Percentiles rank a stretch among this genome's conserved stretches.
phyloP scores from a whole-genome alignment of 2,888 invertebrate species.

The Nomada ferruginata region DNA sequence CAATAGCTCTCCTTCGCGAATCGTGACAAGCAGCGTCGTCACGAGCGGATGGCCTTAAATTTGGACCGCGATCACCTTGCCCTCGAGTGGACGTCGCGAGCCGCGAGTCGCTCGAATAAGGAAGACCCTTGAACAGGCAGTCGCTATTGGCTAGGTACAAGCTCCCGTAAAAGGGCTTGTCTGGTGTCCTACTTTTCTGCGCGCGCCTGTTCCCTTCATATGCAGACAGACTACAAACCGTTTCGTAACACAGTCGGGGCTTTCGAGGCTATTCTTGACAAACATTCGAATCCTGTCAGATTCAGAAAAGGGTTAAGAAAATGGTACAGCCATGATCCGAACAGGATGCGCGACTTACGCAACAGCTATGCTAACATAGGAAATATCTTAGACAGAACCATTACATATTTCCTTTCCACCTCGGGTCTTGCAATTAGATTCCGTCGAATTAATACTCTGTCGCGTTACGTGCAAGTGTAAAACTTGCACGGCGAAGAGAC shows the following conservation, averaged over 20 bases:
- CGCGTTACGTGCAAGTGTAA: too few relatives aligned
- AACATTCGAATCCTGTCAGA: too few relatives aligned
- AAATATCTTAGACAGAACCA: too few relatives aligned
- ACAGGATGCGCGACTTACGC: neutral
- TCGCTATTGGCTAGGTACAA: slow-evolving; percentile 70
- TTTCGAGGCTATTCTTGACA: neutral
- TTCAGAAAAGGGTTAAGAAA: too few relatives aligned
- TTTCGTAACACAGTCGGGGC: neutral
- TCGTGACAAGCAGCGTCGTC: neutral
- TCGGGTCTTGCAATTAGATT: too few relatives aligned
- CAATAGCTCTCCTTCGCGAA: slow-evolving; percentile 18
- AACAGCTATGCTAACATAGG: too few relatives aligned
- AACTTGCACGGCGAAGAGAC: too few relatives aligned
- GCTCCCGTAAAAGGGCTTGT: slow-evolving; percentile 78
- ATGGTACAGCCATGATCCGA: too few relatives aligned
- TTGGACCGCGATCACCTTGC: slow-evolving; percentile 42
- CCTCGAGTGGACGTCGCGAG: neutral
- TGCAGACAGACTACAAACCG: neutral
- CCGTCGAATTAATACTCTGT: too few relatives aligned
- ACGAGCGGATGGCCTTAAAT: slow-evolving; percentile 38
- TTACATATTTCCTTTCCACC: too few relatives aligned
- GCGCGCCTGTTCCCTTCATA: slow-evolving; percentile 28
- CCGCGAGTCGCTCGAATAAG: slow-evolving; percentile 61
- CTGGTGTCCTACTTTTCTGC: slow-evolving; percentile 75
- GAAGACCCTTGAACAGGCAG: slow-evolving; percentile 52